Evolutionary conservation across 2,113 vertebrate genomes (phyloP).

Genomic region (Rhizomys pruinosus): DNA sequence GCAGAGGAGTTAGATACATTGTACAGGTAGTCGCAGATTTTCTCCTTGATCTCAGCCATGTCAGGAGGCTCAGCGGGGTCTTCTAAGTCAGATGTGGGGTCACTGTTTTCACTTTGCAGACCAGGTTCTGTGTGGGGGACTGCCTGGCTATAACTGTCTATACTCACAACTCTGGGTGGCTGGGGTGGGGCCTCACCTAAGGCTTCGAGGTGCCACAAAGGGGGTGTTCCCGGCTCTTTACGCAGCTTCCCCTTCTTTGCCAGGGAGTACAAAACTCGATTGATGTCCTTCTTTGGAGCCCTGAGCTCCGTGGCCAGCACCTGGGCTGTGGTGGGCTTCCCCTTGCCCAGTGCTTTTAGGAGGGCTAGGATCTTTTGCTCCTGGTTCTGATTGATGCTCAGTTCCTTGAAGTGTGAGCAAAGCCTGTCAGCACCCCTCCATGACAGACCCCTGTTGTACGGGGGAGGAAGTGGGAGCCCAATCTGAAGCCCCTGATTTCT

Average conservation of each 20-base stretch:
- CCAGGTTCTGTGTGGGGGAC: accelerated
- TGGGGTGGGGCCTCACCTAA: accelerated
- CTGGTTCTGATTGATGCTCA: slow-evolving; percentile 63
- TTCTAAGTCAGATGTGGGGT: neutral
- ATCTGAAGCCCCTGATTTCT: neutral
- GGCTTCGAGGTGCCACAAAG: slow-evolving; percentile 86
- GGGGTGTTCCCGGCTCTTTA: slow-evolving; percentile 82
- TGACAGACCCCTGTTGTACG: neutral
- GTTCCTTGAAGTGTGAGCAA: slow-evolving; percentile 41
- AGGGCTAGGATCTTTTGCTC: slow-evolving; percentile 72
- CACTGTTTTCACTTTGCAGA: slow-evolving; percentile 42
- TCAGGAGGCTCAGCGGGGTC: neutral
- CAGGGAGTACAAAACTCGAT: slow-evolving; percentile 90
- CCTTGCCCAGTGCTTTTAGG: slow-evolving; percentile 84
- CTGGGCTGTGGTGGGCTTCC: slow-evolving; percentile 83
- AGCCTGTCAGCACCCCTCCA: slow-evolving; percentile 19
- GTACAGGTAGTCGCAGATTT: slow-evolving; percentile 89
- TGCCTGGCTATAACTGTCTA: neutral
- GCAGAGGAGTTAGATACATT: slow-evolving; percentile 84
- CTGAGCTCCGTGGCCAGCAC: slow-evolving; percentile 84
- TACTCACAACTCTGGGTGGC: neutral
- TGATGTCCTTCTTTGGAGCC: slow-evolving; percentile 89
- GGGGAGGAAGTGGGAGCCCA: neutral
- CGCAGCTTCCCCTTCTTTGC: slow-evolving; percentile 78
- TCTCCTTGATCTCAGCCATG: slow-evolving; percentile 91